Percentiles rank a stretch among this genome's conserved stretches.
Conservation (phyloP, 2,888 invertebrate species). For the Xanthia togata region DNA sequence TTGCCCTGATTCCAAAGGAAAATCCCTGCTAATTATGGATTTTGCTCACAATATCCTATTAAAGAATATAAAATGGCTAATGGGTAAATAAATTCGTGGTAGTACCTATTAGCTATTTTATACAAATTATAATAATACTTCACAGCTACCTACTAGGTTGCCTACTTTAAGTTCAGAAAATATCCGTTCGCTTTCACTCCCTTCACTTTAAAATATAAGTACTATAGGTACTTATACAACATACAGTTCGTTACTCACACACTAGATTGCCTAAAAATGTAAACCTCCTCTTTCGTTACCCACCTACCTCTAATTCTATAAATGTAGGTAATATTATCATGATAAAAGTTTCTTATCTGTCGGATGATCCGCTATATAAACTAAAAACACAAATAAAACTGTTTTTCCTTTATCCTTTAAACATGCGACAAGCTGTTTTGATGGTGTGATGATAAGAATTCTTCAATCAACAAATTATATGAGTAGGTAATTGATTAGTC, state of each 20-base stretch:
- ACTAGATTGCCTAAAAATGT: background rate
- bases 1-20: constrained; percentile 31
- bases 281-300: constrained; percentile 5
- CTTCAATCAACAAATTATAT: constrained; percentile 25
- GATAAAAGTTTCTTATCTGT: constrained; percentile 32
- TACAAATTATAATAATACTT: constrained; percentile 4
- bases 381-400: constrained; percentile 30
- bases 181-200: background rate
- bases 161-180: background rate
- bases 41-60: constrained; percentile 9
- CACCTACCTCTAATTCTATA: constrained; percentile 4
- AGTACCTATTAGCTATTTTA: constrained; percentile 3
- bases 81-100: background rate
- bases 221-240: background rate
- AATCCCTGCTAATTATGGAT: constrained; percentile 21
- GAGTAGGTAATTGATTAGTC: constrained; percentile 35
- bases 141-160: background rate
- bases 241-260: background rate
- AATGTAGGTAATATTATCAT: constrained; percentile 18
- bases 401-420: constrained; percentile 18
- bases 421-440: constrained; percentile 28
- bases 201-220: background rate
- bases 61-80: background rate
- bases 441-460: constrained; percentile 26
- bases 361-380: constrained; percentile 2